Base-by-base conservation (phyloP, 2,113 vertebrate species). In the Crotophaga sulcirostris region DNA sequence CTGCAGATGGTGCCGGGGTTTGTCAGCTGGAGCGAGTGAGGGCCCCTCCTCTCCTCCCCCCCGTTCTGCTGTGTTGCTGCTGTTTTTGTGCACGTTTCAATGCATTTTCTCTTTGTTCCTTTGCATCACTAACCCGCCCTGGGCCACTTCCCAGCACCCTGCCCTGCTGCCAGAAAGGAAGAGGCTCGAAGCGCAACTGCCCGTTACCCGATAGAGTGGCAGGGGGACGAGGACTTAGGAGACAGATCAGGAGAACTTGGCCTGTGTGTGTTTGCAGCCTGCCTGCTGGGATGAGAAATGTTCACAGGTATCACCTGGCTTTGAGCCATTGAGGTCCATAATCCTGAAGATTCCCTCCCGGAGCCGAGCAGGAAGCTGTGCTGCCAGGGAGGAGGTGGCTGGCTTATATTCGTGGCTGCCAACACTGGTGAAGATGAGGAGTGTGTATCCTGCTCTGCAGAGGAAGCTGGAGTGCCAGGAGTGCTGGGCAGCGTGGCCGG, bases 351-450 rank as follows among this genome's bases (percentile, higher is more conserved):
- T 49, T 49, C 21, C 20, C 47, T 49, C 47, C 47, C 11, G 44
- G 15, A 49, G 47, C 47, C 23, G 47, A 49, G 47, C 47, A 23
- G 31, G 38, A 9, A 19, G 11, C 36, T 5, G 52, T 9, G 45
- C 38, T 60, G 38, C 26, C 1, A 0, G 24, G 56, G 29, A 20
- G 82, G 33, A 17, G 11, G 29, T 1, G 56, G 33, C 31, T 6
- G 51, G 18, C 29, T 67, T 2, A 3, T 33, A 2, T 31, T 17
- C 28, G 67, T 1, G 36, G 67, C 81, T 42, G 55, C 58, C 70
- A 15, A 26, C 2, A 1, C 6, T 2, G 21, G 5, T 13, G 64
- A 67, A 67, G 69, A 55, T 40, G 10, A 19, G 0, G 1, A 33
- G 60, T 9, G 5, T 47, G 16, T 73, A 62, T 89, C 25, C 11